Evolutionary conservation across 2,888 invertebrate genomes (phyloP), one percentile per base, ranked within the genome.

Genomic region (Pomacea canaliculata): DNA sequence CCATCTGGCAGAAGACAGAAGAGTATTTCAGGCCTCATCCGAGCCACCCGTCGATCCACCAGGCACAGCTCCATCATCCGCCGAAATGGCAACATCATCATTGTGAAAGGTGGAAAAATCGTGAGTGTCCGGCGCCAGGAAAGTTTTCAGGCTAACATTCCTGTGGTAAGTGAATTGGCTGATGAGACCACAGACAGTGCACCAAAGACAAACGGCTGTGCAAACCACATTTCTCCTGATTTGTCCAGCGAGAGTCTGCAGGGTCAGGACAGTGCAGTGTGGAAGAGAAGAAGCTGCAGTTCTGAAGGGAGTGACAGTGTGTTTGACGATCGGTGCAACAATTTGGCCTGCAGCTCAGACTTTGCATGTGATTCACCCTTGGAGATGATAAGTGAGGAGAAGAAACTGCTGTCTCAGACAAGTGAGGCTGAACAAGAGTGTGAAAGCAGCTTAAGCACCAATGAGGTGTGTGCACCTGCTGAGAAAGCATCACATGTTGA

Each of bases 61-160:
- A 78, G 76, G 19, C 76, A 75, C 59, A 86, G 84, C 73, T 87
- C 86, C 1, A 81, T 88, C 13, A 87, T 87, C 51, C 81, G 83
- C 66, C 81, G 82, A 74, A 85, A 88, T 59, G 87, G 86, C 12
- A 84, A 86, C 7, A 75, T 86, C 0, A 86, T 88, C 67, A 81
- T 87, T 56, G 84, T 87, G 60, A 88, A 88, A 79, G 85, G 84
- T 65, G 87, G 86, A 4, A 88, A 88, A 78, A 87, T 87, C 51
- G 85, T 88, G 46, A 85, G 86, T 37, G 85, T 87, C 37, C 78
- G 85, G 10, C 76, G 81, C 13, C 83, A 85, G 68, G 77, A 71
- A 5, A 78, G 82, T 19, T 80, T 76, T 48, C 84, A 84, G 4
- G 82, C 83, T 7, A 65, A 62, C 18, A 27, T 23, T 12, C 73